Percentiles rank a stretch among this genome's conserved stretches.
Conservation (phyloP, 2,888 invertebrate species). For the Adineta ricciae region DNA sequence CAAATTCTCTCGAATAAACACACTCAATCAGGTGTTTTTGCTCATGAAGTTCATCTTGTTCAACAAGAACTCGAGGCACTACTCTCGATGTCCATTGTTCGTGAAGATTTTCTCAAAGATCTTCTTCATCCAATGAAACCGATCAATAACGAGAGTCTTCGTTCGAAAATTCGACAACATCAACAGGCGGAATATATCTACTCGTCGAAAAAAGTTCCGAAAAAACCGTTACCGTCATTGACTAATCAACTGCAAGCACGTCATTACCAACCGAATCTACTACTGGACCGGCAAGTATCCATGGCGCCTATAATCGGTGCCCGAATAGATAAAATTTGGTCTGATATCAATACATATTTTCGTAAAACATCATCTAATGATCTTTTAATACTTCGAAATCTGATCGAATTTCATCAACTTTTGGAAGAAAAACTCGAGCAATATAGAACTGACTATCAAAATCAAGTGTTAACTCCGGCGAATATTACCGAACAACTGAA, state of each 20-base stretch:
- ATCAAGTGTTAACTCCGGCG: not conserved
- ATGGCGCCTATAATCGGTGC: not conserved
- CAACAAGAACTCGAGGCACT: constrained; percentile 5
- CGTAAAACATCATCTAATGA: not conserved
- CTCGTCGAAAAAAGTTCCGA: not conserved
- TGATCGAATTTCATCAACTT: not conserved
- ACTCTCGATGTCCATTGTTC: not conserved
- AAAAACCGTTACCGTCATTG: not conserved
- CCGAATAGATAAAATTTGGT: not conserved
- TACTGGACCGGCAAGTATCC: not conserved
- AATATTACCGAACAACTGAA: not conserved
- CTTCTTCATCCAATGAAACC: not conserved
- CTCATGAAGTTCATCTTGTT: not conserved
- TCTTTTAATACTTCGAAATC: not conserved
- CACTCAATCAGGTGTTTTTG: not conserved
- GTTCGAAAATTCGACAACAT: not conserved
- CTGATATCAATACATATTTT: not conserved
- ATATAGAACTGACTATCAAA: not conserved
- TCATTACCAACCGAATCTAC: not conserved
- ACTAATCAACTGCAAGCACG: not conserved
- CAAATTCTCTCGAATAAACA: not conserved
- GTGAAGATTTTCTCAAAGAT: not conserved
- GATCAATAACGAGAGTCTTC: not conserved
- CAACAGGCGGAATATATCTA: not conserved
- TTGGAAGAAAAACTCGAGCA: not conserved